Evolutionary conservation across 1,140 invertebrate species (phyloP), one percentile per base, ranked within the genome.

Genomic region (Rhysida immarginata): DNA sequence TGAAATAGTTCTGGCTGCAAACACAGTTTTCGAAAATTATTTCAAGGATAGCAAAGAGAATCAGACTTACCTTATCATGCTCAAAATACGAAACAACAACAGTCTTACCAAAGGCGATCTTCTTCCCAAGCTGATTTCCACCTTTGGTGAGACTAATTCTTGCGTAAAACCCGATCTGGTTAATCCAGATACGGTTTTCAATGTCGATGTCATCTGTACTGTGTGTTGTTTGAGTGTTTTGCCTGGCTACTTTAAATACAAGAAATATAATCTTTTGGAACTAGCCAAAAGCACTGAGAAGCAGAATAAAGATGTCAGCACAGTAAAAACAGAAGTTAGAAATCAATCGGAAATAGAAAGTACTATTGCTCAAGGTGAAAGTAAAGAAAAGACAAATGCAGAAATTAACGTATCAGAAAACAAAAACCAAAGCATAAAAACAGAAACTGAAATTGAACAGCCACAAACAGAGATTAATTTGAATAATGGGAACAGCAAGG

Each of bases 41-140:
- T 88, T 91, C 67, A 72, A 78, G 5, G 74, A 80, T 54, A 77
- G 56, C 45, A n/a, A n/a, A n/a, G 51, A 56, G 1, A 56, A 61
- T 27, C 44, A 82, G 53, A 72, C 78, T 57, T 93, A 83, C 74
- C 77, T 78, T 35, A 81, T 93, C 55, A 73, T 85, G 20, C 84
- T 83, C 61, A 93, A 89, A 66, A 80, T 81, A 59, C 78, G 88
- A 48, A 85, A 83, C 62, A 93, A 88, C 63, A 83, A 78, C 62
- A 80, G 74, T 59, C 71, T 90, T 14, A 73, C 78, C 25, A 74
- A 83, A 57, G 79, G 81, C 43, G 73, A 81, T 49, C 53, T 69
- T 2, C 59, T 67, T 14, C 58, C 61, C 18, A 51, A 54, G 1
- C 29, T 71, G 20, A 60, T 58, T 16, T 53, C 63, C 13, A 46